Base-by-base conservation (phyloP, 2,113 vertebrate species). In the Tonatia bakeri region DNA sequence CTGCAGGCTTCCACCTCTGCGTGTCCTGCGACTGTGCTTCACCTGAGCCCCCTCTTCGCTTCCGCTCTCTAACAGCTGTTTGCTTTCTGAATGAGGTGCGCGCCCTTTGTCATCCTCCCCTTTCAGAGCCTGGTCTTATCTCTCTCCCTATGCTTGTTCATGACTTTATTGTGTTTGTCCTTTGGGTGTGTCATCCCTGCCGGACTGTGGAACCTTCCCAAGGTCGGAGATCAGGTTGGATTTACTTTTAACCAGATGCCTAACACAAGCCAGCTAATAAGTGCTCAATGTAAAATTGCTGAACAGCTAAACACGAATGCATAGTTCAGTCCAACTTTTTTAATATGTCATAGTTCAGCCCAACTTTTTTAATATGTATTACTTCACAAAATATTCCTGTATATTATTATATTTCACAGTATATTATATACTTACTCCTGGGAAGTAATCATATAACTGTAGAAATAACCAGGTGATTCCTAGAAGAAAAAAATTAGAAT, bases 131-230 rank as follows among this genome's bases (percentile, higher is more conserved):
- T 67, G 45, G 56, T 54, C 79, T 22, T 67, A 65, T 67, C 61
- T 40, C 20, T 72, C 22, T 70, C 40, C 8, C 50, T n/a, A 1
- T 50, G 3, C 84, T 93, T 81, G 69, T 12, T 80, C 43, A 87
- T 65, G 80, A 36, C 52, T 45, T 85, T 90, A 77, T 94, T 59
- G 36, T 64, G 56, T 93, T 96, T 93, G 56, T 94, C 73, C 70
- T 50, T 70, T 56, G 90, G 93, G 79, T 43, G 82, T 87, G 79
- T 79, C 43, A 20, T 76, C 17, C 10, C 26, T 24, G n/a, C 13
- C 83, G 77, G 64, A 86, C 94, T 93, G 13, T 94, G 22, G 93
- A 90, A 76, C 85, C 36, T 77, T 91, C 67, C 59, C 69, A 82
- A 52, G 87, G 14, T 56, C 81, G 54, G 38, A 7, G 54, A 16